phyloP scores from a whole-genome alignment of 2,113 vertebrate species.

The Muntiacus muntjak region DNA sequence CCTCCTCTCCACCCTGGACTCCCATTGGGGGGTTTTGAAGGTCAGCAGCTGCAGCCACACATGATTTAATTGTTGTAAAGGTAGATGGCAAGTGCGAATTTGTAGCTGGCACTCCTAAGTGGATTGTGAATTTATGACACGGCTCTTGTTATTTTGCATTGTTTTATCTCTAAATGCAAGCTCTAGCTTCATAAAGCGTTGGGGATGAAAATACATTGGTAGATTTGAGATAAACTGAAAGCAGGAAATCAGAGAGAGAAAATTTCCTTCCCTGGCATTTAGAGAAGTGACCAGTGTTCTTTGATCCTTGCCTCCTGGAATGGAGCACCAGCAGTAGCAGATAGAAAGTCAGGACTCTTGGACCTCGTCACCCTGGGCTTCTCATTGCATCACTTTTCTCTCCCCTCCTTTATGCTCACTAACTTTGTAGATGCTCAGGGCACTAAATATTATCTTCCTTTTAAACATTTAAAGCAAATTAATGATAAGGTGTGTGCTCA shows the following conservation, averaged over 20 bases:
- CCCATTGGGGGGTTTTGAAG: not conserved
- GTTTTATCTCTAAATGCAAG: not conserved
- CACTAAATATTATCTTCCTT: not conserved
- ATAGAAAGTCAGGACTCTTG: not conserved
- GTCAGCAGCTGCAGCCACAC: not conserved
- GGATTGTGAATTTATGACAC: not conserved
- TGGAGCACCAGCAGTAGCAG: too few species aligned
- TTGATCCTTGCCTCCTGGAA: not conserved
- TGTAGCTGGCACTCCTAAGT: not conserved
- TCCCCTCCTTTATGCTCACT: not conserved
- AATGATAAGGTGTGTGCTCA: not conserved
- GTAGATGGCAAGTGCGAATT: not conserved
- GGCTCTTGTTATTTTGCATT: not conserved
- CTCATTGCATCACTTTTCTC: fast-evolving
- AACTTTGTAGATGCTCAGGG: not conserved
- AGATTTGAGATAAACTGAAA: not conserved
- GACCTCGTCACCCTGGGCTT: fast-evolving
- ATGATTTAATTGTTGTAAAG: not conserved
- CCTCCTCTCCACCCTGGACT: not conserved
- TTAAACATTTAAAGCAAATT: not conserved
- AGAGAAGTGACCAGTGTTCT: not conserved
- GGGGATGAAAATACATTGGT: not conserved
- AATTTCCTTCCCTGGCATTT: not conserved
- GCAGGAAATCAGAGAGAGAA: not conserved
- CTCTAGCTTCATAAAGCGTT: not conserved